phyloP scores from a whole-genome alignment of 2,888 invertebrate genomes.

The Rhagonycha fulva region DNA sequence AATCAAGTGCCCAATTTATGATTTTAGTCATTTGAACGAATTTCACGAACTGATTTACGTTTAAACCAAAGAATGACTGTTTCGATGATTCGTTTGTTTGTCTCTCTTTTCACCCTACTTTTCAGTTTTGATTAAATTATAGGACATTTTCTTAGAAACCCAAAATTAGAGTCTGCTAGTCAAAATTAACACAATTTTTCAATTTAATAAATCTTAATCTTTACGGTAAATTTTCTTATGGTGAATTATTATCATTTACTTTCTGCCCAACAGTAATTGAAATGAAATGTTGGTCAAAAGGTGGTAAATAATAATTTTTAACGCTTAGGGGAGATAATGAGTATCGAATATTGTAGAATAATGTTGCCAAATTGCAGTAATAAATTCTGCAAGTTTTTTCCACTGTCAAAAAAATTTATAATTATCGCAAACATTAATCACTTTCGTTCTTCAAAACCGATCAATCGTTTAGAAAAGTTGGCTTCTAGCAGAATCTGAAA shows the following conservation, averaged over 20 bases:
- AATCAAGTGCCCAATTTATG: neutral
- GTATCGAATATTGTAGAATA: slow-evolving; percentile 33
- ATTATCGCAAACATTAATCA: neutral
- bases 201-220: neutral
- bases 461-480: neutral
- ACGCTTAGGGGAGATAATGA: slow-evolving; percentile 34
- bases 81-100: neutral
- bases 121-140: neutral
- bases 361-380: slow-evolving; percentile 31
- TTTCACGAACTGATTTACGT: neutral
- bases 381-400: slow-evolving; percentile 14
- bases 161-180: neutral
- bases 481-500: neutral
- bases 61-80: neutral
- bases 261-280: neutral
- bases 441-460: neutral
- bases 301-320: slow-evolving; percentile 14
- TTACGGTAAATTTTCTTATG: neutral
- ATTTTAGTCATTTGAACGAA: neutral
- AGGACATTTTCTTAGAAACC: neutral
- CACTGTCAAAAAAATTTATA: neutral
- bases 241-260: neutral
- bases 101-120: neutral
- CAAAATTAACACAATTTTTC: neutral
- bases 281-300: slow-evolving; percentile 13